phyloP scores from a whole-genome alignment of 2,888 invertebrate species.

The Perithous albicinctus region DNA sequence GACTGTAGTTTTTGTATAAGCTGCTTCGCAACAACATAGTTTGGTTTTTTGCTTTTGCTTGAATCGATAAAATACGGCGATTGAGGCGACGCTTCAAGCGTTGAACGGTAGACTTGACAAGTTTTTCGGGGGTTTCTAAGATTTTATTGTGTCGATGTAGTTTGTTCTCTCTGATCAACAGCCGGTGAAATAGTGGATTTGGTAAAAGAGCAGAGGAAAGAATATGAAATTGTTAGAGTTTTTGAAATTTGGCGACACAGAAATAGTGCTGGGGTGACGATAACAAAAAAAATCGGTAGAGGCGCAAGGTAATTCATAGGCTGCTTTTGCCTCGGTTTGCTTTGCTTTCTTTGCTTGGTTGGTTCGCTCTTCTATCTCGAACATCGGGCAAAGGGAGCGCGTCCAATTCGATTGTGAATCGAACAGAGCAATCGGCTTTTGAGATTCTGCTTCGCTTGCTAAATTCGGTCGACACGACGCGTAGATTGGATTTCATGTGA shows the following conservation, averaged over 20 bases:
- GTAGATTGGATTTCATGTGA: constrained; percentile 43
- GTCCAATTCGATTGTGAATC: constrained; percentile 34
- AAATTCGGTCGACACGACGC: constrained; percentile 36
- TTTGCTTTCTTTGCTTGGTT: too few relatives aligned
- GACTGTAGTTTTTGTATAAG: background rate
- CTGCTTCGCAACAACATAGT: constrained; percentile 62
- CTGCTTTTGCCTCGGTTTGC: background rate
- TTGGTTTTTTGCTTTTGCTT: constrained; percentile 53
- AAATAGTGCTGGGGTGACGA: constrained; percentile 41
- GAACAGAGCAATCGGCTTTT: constrained; percentile 10
- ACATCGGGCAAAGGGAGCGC: background rate
- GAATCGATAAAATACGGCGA: constrained; percentile 79
- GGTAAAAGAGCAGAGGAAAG: background rate
- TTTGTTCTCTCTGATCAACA: constrained; percentile 28
- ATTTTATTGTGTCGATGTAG: background rate
- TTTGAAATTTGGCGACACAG: background rate
- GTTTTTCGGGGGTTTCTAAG: background rate
- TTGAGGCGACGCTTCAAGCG: constrained; percentile 77
- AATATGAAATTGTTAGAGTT: background rate
- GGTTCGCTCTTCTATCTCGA: constrained; percentile 4
- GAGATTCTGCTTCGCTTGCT: constrained; percentile 53
- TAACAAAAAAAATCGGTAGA: constrained; percentile 25
- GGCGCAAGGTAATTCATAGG: background rate
- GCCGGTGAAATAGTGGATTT: constrained; percentile 15
- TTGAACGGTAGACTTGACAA: constrained; percentile 52